These are phyloP conservation scores for Corythoichthys intestinalis DNA, from an alignment of 2,113 vertebrate species.

Conservation along the genomic window DNA sequence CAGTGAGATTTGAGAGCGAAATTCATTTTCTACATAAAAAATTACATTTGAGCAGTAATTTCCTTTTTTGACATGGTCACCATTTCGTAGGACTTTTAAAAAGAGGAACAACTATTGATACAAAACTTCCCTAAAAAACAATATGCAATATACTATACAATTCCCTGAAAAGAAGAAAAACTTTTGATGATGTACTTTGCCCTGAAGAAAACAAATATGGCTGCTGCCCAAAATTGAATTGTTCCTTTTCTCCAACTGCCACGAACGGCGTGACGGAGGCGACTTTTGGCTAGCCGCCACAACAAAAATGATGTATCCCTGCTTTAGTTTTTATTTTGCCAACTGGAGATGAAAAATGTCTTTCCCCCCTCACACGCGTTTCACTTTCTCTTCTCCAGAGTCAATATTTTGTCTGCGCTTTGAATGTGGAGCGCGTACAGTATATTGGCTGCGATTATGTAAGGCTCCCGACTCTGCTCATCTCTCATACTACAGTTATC, in stretches of 20 bases:
- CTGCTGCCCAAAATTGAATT: background rate
- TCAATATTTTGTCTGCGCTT: constrained; percentile 71
- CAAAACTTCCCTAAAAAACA: too few relatives aligned
- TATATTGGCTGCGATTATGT: constrained; percentile 33
- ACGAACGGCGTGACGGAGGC: constrained; percentile 20
- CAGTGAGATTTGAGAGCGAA: too few relatives aligned
- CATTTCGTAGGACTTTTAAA: too few relatives aligned
- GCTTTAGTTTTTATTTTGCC: constrained; percentile 15
- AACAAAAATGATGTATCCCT: constrained; percentile 24
- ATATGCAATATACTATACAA: background rate
- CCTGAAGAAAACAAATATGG: background rate
- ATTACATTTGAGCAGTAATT: too few relatives aligned
- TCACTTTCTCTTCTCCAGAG: constrained; percentile 64
- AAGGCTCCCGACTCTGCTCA: constrained; percentile 32
- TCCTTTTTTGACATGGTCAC: too few relatives aligned
- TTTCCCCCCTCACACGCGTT: constrained; percentile 38
- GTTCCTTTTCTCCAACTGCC: constrained; percentile 9
- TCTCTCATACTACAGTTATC: constrained; percentile 14
- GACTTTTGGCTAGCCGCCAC: constrained; percentile 14
- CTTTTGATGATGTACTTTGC: background rate
- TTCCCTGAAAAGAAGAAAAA: background rate
- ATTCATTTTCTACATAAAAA: too few relatives aligned
- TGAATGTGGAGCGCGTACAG: constrained; percentile 41
- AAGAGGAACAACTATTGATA: too few relatives aligned
- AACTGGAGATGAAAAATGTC: constrained; percentile 13